These are phyloP conservation scores for Perca flavescens DNA, from an alignment of 2,113 vertebrate genomes.

Conservation along the genomic window DNA sequence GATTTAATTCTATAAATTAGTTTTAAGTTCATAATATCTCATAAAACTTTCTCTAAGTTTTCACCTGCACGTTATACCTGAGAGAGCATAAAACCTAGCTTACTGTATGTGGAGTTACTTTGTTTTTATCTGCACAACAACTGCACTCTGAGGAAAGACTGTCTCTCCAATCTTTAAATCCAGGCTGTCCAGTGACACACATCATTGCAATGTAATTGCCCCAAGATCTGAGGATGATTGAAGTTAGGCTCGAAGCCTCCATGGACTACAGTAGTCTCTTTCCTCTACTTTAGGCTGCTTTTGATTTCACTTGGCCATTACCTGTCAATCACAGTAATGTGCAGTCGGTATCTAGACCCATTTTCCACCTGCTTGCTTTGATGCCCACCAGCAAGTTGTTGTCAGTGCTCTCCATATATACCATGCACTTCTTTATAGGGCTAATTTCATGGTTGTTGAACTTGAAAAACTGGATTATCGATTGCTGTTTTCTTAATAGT, in stretches of 20 bases:
- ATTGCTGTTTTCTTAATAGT: slow-evolving; percentile 73
- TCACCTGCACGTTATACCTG: neutral
- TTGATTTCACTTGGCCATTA: slow-evolving; percentile 58
- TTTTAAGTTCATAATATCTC: neutral
- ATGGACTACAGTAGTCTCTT: slow-evolving; percentile 21
- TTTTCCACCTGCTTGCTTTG: slow-evolving; percentile 76
- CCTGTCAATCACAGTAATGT: slow-evolving; percentile 78
- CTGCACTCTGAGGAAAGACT: slow-evolving; percentile 14
- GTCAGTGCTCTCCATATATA: slow-evolving; percentile 51
- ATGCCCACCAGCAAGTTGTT: slow-evolving; percentile 62
- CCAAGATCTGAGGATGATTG: slow-evolving; percentile 45
- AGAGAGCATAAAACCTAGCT: neutral
- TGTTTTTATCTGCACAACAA: neutral
- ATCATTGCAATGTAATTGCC: slow-evolving; percentile 36
- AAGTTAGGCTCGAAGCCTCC: slow-evolving; percentile 27
- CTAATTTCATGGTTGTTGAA: slow-evolving; percentile 83
- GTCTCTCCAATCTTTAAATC: slow-evolving; percentile 27
- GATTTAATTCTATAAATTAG: neutral
- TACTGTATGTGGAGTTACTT: neutral
- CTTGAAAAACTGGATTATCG: slow-evolving; percentile 70
- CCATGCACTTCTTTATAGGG: slow-evolving; percentile 50
- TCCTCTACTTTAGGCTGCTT: slow-evolving; percentile 45
- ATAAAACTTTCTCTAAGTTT: neutral
- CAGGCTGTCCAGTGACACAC: neutral
- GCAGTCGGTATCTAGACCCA: slow-evolving; percentile 58